Conservation (phyloP, 2,797 vertebrate genomes). For the Stomatorhinus walkeri region DNA sequence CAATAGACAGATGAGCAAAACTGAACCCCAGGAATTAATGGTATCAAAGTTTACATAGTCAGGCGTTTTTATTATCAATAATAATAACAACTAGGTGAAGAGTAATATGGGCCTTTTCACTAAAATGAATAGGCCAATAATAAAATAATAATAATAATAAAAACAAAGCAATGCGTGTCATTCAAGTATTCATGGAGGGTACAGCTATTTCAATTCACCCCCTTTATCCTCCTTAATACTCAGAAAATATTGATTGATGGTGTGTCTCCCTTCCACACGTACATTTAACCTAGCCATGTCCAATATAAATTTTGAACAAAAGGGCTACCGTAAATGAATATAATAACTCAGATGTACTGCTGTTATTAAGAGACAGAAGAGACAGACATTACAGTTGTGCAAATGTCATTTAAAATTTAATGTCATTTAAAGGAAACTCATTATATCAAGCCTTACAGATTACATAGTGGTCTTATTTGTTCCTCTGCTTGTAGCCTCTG, state of each 20-base stretch:
- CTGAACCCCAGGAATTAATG: not conserved
- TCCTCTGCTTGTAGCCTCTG: not conserved
- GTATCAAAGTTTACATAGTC: not conserved
- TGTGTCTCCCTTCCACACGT: not conserved
- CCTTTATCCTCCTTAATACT: not conserved
- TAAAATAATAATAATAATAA: not conserved
- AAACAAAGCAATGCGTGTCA: not conserved
- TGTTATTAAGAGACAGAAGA: not conserved
- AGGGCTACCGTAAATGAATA: not conserved
- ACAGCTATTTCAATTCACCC: not conserved
- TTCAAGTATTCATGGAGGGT: not conserved
- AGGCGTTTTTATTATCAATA: not conserved
- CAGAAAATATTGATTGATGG: not conserved
- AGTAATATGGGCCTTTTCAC: too few species aligned
- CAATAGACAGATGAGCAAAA: not conserved
- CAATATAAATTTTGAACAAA: not conserved
- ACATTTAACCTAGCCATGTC: not conserved
- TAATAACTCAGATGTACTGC: not conserved
- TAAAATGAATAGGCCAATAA: too few species aligned
- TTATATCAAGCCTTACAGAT: slow-evolving; percentile 14
- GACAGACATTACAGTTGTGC: not conserved
- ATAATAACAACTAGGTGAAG: not conserved
- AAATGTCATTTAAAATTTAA: slow-evolving; percentile 9
- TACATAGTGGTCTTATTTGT: not conserved
- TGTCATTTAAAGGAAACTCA: not conserved